phyloP scores from a whole-genome alignment of 2,888 invertebrate genomes.

The Seira musarum region DNA sequence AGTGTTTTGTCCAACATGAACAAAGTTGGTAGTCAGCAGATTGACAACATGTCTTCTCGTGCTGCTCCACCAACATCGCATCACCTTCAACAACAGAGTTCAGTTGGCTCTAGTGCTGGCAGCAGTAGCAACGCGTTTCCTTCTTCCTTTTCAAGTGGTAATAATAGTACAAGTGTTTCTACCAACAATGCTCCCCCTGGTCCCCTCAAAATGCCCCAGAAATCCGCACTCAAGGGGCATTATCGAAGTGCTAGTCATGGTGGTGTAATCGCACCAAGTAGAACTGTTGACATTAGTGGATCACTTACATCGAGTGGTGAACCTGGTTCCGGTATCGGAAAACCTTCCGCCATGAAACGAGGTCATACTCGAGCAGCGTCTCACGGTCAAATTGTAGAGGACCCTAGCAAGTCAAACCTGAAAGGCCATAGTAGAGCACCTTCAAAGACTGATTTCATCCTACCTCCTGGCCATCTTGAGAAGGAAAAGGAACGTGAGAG shows the following conservation, averaged over 20 bases:
- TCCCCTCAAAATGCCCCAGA: constrained; percentile 58
- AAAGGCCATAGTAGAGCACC: constrained; percentile 86
- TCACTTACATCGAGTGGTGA: constrained; percentile 23
- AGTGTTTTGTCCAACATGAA: constrained; percentile 43
- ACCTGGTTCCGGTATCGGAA: constrained; percentile 21
- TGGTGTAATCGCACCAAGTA: constrained; percentile 76
- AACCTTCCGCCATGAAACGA: constrained; percentile 78
- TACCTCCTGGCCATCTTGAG: constrained; percentile 89
- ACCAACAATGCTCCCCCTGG: constrained; percentile 3
- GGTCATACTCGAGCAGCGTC: constrained; percentile 89
- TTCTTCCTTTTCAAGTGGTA: constrained; percentile 49
- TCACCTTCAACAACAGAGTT: constrained; percentile 6
- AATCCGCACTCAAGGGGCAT: constrained; percentile 74
- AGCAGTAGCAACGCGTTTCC: constrained; percentile 61
- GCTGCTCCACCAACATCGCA: constrained; percentile 1
- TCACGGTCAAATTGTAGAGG: constrained; percentile 87
- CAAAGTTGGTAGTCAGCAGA: constrained; percentile 50
- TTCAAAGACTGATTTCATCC: constrained; percentile 90
- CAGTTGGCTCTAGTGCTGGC: constrained; percentile 8
- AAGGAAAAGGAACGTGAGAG: constrained; percentile 71
- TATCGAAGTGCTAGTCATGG: constrained; percentile 86
- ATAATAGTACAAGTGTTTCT: constrained; percentile 16
- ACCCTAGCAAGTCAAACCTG: constrained; percentile 72
- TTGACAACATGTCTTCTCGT: constrained; percentile 17
- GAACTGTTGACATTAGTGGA: constrained; percentile 54